phyloP scores from a whole-genome alignment of 2,888 invertebrate genomes.

The Tenthredo distinguenda region DNA sequence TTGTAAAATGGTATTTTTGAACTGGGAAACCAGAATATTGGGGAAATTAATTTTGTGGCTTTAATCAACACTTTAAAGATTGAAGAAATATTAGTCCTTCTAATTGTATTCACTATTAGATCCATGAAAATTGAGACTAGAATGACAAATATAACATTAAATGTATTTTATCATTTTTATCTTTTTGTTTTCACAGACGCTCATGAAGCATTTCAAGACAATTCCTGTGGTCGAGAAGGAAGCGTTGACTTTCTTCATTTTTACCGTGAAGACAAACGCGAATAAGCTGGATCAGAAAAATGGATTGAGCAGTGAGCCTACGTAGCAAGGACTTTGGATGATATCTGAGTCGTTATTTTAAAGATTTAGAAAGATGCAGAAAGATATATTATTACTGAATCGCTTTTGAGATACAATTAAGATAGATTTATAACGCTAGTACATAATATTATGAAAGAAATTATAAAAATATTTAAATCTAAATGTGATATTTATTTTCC shows the following conservation, averaged over 20 bases:
- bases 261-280: constrained; percentile 96
- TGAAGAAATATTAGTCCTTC: not conserved
- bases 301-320: constrained; percentile 85
- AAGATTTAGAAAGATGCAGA: not conserved
- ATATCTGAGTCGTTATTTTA: constrained; percentile 60
- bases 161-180: constrained; percentile 57
- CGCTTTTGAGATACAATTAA: constrained; percentile 12
- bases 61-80: not conserved
- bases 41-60: not conserved
- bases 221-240: constrained; percentile 97
- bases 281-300: constrained; percentile 93
- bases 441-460: constrained; percentile 4
- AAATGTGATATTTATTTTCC: constrained; percentile 59
- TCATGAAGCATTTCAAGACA: constrained; percentile 97
- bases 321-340: constrained; percentile 73
- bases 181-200: constrained; percentile 84
- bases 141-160: constrained; percentile 85
- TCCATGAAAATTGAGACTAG: not conserved
- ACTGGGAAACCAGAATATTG: too few relatives aligned
- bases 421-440: constrained; percentile 42
- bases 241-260: constrained; percentile 95
- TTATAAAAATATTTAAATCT: constrained; percentile 36
- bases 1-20: too few relatives aligned
- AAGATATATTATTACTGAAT: not conserved
- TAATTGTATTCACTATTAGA: constrained; percentile 38